Evolutionary conservation across 2,797 vertebrate species (phyloP), one percentile per base, ranked within the genome.

Genomic region (Peromyscus aztecus): DNA sequence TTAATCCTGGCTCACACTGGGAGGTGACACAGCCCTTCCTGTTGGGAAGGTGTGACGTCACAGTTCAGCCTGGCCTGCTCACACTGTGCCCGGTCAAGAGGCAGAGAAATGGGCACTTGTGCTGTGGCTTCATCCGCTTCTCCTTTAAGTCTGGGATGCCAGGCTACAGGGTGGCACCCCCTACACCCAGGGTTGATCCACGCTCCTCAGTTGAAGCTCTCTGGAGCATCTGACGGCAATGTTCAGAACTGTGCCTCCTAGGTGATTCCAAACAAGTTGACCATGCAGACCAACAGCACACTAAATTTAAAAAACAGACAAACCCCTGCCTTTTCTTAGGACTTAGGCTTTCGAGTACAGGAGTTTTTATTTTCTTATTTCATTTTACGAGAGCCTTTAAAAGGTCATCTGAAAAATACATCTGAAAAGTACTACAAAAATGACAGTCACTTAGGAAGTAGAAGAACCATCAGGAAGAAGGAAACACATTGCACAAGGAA

Each of bases 321-420:
- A 82, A 43, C 76, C 46, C 12, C 23, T 75, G 49, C 4, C 16
- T 82, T 92, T 92, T 37, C 87, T 89, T 75, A 95, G 82, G 90
- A 90, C 29, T 43, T 24, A 93, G 52, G 46, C 10, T 61, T 76
- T 75, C 23, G 49, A 17, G 17, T 31, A 77, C 21, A 87, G 46
- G 3, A n/a, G 37, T 96, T 86, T 61, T 94, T 73, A 82, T 95
- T 97, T 93, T 65, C 86, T 90, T 83, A 89, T 3, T 83, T 83
- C 61, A 61, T 29, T 81, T 95, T 29, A 84, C 16, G 37, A 40
- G 24, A 9, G 6, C 29, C 63, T 69, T 93, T 21, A 73, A 86
- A 61, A 80, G 52, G n/a, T 46, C 40, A 69, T 69, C 67, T 82
- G 69, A 89, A 93, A 71, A 69, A 69, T 49, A 55, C 40, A 69